Base-by-base conservation (phyloP, 1,140 invertebrate genomes). In the Drosophila pruinosa region DNA sequence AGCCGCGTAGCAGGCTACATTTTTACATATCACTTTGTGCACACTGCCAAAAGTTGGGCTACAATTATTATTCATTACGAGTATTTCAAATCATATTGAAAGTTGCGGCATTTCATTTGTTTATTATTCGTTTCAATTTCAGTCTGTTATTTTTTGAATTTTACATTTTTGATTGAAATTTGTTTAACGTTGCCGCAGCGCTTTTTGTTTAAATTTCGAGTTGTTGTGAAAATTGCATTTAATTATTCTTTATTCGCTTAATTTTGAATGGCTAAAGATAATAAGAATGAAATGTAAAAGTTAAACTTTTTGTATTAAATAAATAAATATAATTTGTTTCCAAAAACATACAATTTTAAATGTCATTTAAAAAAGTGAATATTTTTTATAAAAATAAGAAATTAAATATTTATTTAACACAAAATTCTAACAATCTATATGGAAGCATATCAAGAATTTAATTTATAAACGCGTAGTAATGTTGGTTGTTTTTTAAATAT, bases 141-240 rank as follows among this genome's bases (percentile, higher is more conserved):
- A 41, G n/a, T 48, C n/a, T n/a, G n/a, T 71, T 43, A 43, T 68
- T 68, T 61, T 38, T 72, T 54, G 14, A 26, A 50, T 31, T 68
- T 70, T 67, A 17, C 48, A 38, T 38, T 61, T 47, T 12, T 36
- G 39, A 58, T 56, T 14, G 8, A 50, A 75, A 39, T 59, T 70
- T 70, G 34, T 15, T 17, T 38, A 75, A 75, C 45, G 82, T 88
- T 88, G 82, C 82, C 82, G 82, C 82, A 88, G 82, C 82, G 82
- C 82, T 75, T 75, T 78, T 41, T 67, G 59, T 71, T 85, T 78
- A 34, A 64, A 61, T 77, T 62, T 76, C 2, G 53, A 59, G 56
- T 61, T 10, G 15, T 24, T 31, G 12, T 19, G 7, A 4, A 12
- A 47, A 7, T 47, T 17, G 12, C 12, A 14, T 61, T 48, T 59